Conservation (phyloP, 2,113 vertebrate species). For the Seriola rivoliana region DNA sequence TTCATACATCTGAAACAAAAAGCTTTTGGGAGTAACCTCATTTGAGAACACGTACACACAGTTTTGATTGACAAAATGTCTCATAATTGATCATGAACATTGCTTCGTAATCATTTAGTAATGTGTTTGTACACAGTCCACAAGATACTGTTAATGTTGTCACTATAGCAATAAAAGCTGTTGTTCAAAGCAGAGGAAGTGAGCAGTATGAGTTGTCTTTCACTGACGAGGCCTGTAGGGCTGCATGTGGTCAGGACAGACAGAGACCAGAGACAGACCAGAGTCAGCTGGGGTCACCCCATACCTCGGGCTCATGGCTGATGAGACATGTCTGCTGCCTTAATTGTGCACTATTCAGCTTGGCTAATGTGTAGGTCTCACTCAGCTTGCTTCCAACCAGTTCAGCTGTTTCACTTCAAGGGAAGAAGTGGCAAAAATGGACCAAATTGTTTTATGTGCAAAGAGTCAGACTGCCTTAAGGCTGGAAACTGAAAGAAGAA, state of each 20-base stretch:
- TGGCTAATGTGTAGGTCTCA: conserved; percentile 19
- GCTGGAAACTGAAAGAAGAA: conserved; percentile 52
- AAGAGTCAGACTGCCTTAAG: conserved; percentile 45
- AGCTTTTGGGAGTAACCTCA: neutral
- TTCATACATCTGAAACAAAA: neutral
- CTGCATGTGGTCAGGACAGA: conserved; percentile 31
- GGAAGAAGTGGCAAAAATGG: conserved; percentile 39
- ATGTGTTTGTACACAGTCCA: neutral
- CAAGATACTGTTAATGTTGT: neutral
- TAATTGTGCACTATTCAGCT: conserved; percentile 44
- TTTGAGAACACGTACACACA: neutral
- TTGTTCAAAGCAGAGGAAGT: conserved; percentile 12
- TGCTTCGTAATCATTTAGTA: too few species aligned
- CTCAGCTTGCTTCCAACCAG: conserved; percentile 32
- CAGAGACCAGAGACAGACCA: conserved; percentile 40
- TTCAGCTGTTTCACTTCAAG: conserved; percentile 62
- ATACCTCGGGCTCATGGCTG: conserved; percentile 51
- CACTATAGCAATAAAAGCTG: neutral
- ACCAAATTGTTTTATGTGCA: conserved; percentile 38
- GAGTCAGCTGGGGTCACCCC: conserved; percentile 58
- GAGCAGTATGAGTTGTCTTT: conserved; percentile 27
- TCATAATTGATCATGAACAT: neutral
- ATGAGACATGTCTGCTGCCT: conserved; percentile 54
- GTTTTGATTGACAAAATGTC: neutral
- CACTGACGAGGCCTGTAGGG: conserved; percentile 28